Base-by-base conservation (phyloP, 2,113 vertebrate genomes). In the Myxocyprinus asiaticus region DNA sequence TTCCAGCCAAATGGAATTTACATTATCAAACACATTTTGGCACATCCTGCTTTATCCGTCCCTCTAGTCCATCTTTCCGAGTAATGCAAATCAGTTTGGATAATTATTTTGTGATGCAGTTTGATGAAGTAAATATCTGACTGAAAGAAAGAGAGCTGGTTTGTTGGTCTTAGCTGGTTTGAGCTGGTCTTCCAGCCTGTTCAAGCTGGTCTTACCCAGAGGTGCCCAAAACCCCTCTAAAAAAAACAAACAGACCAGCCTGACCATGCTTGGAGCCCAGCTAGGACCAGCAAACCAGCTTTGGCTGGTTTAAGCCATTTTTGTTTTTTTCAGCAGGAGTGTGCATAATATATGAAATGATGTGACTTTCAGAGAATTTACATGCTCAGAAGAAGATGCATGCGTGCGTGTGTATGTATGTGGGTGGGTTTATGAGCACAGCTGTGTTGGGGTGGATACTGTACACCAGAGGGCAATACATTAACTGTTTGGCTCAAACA, bases 401-500 rank as follows among this genome's bases (percentile, higher is more conserved):
- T 33, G 22, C 22, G 22, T 33, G 22, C n/a, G n/a, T n/a, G n/a
- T n/a, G 75, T 7, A 7, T 15, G 17, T 48, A 6, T 67, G 53
- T 59, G 78, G 64, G 53, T 72, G 65, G 70, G 66, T 69, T 67
- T 76, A 59, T 64, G 79, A 76, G 58, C 55, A 76, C 79, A 84
- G 83, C 83, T 84, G 83, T 76, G 45, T 55, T 71, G 42, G 83
- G 83, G 83, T 67, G 83, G 77, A 72, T 79, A 50, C 65, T 55
- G 67, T 48, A 77, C 74, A 47, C 74, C 11, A 81, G 74, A 76
- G 75, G 68, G 64, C 64, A 73, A 84, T 65, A 15, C 48, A 76
- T 53, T 48, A 55, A 15, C 74, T 7, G 33, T 73, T 73, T 66
- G 67, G 66, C 67, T 51, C 14, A 78, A 51, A 68, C 0, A 15